These are phyloP conservation scores for Myoxocephalus aenaeus DNA, from an alignment of 2,797 vertebrate genomes.

Conservation along the genomic window DNA sequence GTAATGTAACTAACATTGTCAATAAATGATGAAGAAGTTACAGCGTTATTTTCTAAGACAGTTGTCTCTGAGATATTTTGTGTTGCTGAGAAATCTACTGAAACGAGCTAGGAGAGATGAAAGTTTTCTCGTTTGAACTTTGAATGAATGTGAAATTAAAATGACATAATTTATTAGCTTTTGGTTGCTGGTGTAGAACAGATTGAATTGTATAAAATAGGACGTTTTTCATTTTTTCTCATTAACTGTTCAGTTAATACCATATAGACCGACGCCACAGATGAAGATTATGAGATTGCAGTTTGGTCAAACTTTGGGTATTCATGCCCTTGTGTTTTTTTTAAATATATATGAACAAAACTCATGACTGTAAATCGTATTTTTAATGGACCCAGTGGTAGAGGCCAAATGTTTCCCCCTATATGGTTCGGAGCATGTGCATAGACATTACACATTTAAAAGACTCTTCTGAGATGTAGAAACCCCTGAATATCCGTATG, in stretches of 20 bases:
- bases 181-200: constrained; percentile 83
- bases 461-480: constrained; percentile 15
- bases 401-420: not conserved
- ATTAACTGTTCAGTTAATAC: too few species aligned
- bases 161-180: constrained; percentile 84
- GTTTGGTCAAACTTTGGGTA: not conserved
- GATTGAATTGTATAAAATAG: constrained; percentile 69
- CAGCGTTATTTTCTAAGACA: not conserved
- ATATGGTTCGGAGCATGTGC: not conserved
- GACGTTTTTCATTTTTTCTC: not conserved
- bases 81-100: too few species aligned
- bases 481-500: constrained; percentile 23
- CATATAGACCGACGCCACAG: not conserved
- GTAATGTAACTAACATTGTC: too few species aligned
- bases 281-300: not conserved
- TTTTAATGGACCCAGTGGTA: not conserved
- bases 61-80: too few species aligned
- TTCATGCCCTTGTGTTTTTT: not conserved
- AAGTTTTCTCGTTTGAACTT: constrained; percentile 57
- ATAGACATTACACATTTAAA: not conserved
- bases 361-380: not conserved
- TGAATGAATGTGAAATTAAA: constrained; percentile 74
- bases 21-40: too few species aligned
- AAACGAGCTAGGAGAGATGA: too few species aligned
- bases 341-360: not conserved